Conservation (phyloP, 92 coral and sea anemone species). For the Epizoanthus scotinus region DNA sequence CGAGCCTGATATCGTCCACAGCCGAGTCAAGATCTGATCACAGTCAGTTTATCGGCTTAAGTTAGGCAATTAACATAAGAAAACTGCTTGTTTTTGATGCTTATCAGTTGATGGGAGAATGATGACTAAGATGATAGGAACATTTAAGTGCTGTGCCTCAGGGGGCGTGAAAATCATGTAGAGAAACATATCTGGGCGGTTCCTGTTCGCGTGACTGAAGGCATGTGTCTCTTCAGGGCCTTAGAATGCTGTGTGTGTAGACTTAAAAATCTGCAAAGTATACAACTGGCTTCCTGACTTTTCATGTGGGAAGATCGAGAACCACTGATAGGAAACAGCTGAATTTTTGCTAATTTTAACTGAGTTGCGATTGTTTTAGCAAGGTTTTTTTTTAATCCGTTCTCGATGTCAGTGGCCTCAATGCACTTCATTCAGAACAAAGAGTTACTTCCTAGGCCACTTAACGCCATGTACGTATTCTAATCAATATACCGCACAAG, state of each 20-base stretch:
- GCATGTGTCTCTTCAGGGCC: not conserved
- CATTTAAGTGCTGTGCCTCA: not conserved
- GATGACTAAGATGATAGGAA: constrained; percentile 28
- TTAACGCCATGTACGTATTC: not conserved
- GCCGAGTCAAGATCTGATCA: constrained; percentile 2
- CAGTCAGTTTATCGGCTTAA: constrained; percentile 38
- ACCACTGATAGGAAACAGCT: not conserved
- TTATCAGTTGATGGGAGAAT: constrained; percentile 35
- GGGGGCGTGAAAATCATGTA: not conserved
- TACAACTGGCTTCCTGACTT: not conserved
- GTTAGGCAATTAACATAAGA: constrained; percentile 35
- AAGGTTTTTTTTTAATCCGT: not conserved
- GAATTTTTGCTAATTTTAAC: not conserved
- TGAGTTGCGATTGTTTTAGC: not conserved
- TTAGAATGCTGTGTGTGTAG: not conserved
- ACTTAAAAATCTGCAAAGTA: not conserved
- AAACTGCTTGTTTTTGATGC: constrained; percentile 29
- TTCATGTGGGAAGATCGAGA: not conserved
- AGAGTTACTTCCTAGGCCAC: not conserved
- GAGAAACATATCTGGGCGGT: not conserved
- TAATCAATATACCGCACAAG: not conserved
- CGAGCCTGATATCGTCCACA: constrained; percentile 11
- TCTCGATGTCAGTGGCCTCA: not conserved
- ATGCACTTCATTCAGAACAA: not conserved
- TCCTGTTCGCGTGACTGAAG: not conserved